Conservation (phyloP, 2,888 invertebrate genomes). For the Lymantria monacha region DNA sequence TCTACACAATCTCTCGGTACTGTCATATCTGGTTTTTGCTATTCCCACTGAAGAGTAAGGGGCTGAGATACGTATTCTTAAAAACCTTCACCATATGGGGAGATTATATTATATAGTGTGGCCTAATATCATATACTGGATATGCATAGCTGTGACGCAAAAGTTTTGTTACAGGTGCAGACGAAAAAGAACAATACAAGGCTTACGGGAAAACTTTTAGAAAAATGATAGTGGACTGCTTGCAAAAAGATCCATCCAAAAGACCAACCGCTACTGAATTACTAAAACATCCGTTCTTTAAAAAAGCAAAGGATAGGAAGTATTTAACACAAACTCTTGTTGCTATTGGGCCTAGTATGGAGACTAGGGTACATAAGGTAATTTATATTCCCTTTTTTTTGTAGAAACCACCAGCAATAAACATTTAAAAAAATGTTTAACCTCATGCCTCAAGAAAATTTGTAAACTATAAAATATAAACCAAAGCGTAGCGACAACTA, state of each 20-base stretch:
- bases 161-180: conserved; percentile 82
- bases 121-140: too few relatives aligned
- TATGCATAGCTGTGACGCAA: too few relatives aligned
- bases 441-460: too few relatives aligned
- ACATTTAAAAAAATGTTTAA: too few relatives aligned
- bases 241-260: conserved; percentile 97
- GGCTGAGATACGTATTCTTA: too few relatives aligned
- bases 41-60: too few relatives aligned
- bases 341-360: conserved; percentile 93
- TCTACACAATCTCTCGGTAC: too few relatives aligned
- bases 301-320: conserved; percentile 96
- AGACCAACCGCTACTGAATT: conserved; percentile 97
- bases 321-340: conserved; percentile 93
- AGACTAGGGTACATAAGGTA: conserved; percentile 95
- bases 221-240: conserved; percentile 97
- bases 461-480: too few relatives aligned
- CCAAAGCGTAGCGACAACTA: too few relatives aligned
- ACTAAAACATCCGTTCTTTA: conserved; percentile 98
- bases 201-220: conserved; percentile 98
- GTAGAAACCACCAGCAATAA: not conserved
- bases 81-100: too few relatives aligned
- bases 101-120: too few relatives aligned
- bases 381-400: conserved; percentile 3
- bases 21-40: too few relatives aligned
- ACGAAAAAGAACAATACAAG: conserved; percentile 99